These are phyloP conservation scores for fruit fly (Drosophila melanogaster) DNA, from an alignment of 1,140 invertebrate species.

Conservation along the genomic window DNA sequence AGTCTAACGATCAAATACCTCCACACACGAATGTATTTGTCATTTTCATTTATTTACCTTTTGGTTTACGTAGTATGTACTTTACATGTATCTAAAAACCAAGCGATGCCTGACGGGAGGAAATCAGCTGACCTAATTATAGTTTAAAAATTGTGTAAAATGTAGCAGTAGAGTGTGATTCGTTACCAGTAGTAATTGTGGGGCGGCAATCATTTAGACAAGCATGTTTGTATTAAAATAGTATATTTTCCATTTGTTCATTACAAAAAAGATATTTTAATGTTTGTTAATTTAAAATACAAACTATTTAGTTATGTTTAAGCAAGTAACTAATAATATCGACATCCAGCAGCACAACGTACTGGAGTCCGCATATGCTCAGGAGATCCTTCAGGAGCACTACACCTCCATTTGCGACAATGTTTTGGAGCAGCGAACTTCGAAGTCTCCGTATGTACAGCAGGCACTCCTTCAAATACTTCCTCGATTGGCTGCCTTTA, in stretches of 20 bases:
- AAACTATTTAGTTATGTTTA: not conserved
- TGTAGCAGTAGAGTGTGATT: not conserved
- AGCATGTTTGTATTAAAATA: not conserved
- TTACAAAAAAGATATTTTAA: not conserved
- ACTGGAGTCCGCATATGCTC: constrained; percentile 95
- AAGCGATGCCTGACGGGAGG: not conserved
- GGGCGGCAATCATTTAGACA: not conserved
- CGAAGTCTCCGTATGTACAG: constrained; percentile 93
- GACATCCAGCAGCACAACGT: constrained; percentile 74
- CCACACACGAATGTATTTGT: constrained; percentile 20
- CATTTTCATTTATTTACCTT: not conserved
- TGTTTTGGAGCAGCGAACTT: constrained; percentile 91
- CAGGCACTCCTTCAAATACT: constrained; percentile 94
- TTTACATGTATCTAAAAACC: not conserved
- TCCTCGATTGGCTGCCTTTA: constrained; percentile 97
- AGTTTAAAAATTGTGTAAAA: not conserved
- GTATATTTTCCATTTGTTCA: not conserved
- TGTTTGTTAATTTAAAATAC: not conserved
- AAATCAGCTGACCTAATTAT: constrained; percentile 3
- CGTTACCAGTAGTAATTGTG: no score
- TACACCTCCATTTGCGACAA: constrained; percentile 93
- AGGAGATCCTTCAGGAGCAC: constrained; percentile 92
- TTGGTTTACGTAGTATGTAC: not conserved
- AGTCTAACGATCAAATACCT: constrained; percentile 34
- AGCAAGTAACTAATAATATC: not conserved